phyloP scores from a whole-genome alignment of 1,140 invertebrate genomes.

The Nephotettix cincticeps region DNA sequence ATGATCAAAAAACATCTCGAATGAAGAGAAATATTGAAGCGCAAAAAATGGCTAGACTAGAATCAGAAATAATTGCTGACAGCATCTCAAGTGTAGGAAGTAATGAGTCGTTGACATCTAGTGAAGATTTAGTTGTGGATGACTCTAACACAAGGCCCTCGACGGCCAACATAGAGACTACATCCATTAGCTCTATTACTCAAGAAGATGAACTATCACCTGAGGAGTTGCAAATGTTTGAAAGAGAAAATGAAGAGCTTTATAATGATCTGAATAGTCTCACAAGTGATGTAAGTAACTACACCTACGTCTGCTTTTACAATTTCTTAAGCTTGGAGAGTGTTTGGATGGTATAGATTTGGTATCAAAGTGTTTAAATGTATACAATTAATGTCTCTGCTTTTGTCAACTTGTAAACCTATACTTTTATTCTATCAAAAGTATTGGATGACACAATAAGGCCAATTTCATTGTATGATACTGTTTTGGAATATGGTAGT shows the following conservation, averaged over 20 bases:
- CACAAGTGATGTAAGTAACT: conserved; percentile 52
- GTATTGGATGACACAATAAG: too few species aligned
- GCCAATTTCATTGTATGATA: too few species aligned
- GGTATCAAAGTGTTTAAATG: too few species aligned
- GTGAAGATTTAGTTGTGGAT: neutral
- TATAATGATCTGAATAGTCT: conserved; percentile 82
- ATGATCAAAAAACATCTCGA: conserved; percentile 82
- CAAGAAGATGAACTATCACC: conserved; percentile 67
- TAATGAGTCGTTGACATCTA: neutral
- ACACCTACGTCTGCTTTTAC: too few species aligned
- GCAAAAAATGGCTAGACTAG: conserved; percentile 73
- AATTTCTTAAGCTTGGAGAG: too few species aligned
- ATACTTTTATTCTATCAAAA: too few species aligned
- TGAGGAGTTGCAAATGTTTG: conserved; percentile 90
- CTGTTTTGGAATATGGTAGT: too few species aligned
- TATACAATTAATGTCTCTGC: too few species aligned
- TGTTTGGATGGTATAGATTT: too few species aligned
- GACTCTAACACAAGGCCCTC: neutral
- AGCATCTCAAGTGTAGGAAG: conserved; percentile 29
- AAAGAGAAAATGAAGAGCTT: conserved; percentile 79
- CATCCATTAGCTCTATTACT: neutral
- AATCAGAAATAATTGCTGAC: conserved; percentile 47
- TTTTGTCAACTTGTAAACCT: too few species aligned
- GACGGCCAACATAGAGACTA: neutral
- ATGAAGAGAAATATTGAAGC: conserved; percentile 81